These are phyloP conservation scores for Corynorhinus townsendii DNA, from an alignment of 2,113 vertebrate genomes.

Conservation along the genomic window DNA sequence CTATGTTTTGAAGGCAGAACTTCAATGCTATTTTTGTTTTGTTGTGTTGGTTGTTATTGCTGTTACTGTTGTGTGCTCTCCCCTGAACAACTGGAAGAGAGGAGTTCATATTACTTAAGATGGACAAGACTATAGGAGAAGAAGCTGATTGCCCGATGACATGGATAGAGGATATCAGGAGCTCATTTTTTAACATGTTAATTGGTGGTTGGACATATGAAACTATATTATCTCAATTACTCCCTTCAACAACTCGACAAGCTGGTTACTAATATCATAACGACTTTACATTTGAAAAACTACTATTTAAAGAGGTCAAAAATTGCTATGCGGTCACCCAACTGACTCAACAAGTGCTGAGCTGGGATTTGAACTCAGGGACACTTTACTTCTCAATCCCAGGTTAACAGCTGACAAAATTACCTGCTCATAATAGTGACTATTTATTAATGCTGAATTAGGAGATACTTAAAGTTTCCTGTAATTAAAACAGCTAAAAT, in stretches of 20 bases:
- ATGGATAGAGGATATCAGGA: neutral
- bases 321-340: neutral
- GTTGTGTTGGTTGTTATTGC: neutral
- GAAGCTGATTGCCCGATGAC: neutral
- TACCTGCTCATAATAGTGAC: neutral
- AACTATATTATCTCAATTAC: neutral
- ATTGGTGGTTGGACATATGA: neutral
- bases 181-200: neutral
- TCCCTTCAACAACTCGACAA: neutral
- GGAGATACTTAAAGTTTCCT: neutral
- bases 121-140: neutral
- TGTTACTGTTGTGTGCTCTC: neutral
- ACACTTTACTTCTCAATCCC: neutral
- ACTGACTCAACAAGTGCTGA: neutral
- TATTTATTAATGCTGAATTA: neutral
- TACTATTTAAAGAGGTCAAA: neutral
- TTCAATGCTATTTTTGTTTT: neutral
- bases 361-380: neutral
- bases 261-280: neutral
- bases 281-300: neutral
- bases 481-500: neutral
- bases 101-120: neutral
- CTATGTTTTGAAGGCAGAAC: neutral
- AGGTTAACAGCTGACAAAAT: neutral
- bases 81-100: neutral